Base-by-base conservation (phyloP, 2,888 invertebrate species). In the Cyrtodaria siliqua region DNA sequence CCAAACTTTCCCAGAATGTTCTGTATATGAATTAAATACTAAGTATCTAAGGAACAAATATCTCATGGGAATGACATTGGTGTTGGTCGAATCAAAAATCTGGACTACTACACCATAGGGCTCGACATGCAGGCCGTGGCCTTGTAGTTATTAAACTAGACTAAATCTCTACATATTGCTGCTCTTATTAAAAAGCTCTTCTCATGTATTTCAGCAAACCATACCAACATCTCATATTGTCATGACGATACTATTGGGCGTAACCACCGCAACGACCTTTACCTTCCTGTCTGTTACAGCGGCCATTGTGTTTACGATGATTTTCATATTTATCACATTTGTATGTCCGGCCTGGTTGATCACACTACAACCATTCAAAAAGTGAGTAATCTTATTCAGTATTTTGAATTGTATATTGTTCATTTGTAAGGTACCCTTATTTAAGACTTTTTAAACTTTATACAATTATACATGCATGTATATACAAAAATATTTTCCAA, bases 301-400 rank as follows among this genome's bases (percentile, higher is more conserved):
- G 24, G 88, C 90, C 12, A 78, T 92, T 26, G 64, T 93, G 33
- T 92, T 92, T 63, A 40, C 85, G 3, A 53, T 86, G 0, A 69
- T 90, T 9, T 87, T 91, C 60, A 2, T 93, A 12, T 92, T 93
- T 73, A 91, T 94, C 57, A 90, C 93, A 4, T 91, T 93, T 73
- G 73, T 92, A 26, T 94, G 93, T 80, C 94, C 94, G 4, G 87
- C 87, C 1, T 91, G 92, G 89, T 86, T 94, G 16, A 88, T 93
- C 38, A 82, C 79, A 9, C 87, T 94, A 66, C 94, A 94, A 83
- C 89, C 90, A 20, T 91, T 89, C 57, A 94, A 94, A 90, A 93
- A 93, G 92, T 93, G 83, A 88, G 91, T 87, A 33, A 1, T 44
- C 16, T 16, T 44, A 9, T 44, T 44, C 20, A 6, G n/a, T 20